Evolutionary conservation across 2,797 vertebrate species (phyloP).

Genomic region (Onychomys arenicola): DNA sequence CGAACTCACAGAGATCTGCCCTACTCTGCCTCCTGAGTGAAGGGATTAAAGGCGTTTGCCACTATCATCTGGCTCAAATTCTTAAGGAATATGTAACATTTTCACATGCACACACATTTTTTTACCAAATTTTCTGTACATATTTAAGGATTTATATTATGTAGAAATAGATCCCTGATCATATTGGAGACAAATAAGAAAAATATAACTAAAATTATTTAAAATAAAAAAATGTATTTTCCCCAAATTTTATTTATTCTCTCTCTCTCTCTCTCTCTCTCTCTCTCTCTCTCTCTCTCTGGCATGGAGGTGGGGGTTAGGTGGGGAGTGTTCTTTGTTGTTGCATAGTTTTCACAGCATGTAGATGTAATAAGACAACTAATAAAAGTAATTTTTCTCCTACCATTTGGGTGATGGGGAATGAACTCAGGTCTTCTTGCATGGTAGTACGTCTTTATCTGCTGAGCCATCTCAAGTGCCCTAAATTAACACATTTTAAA

Average conservation of each 20-base stretch:
- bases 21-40: too few species aligned
- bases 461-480: background rate
- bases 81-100: background rate
- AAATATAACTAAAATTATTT: constrained; percentile 6
- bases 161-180: background rate
- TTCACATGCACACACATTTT: background rate
- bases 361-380: background rate
- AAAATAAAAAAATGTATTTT: background rate
- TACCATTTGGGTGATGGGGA: too few species aligned
- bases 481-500: background rate
- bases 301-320: background rate
- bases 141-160: background rate
- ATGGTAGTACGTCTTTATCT: background rate
- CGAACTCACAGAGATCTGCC: too few species aligned
- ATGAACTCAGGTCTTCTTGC: too few species aligned
- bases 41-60: too few species aligned
- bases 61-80: background rate
- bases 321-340: background rate
- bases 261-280: background rate
- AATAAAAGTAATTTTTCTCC: background rate
- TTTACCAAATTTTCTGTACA: background rate
- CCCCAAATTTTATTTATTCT: background rate
- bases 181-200: background rate
- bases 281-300: background rate
- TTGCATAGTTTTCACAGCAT: background rate